Base-by-base conservation (phyloP, 2,888 invertebrate genomes). In the Lacanobia wlatinum region DNA sequence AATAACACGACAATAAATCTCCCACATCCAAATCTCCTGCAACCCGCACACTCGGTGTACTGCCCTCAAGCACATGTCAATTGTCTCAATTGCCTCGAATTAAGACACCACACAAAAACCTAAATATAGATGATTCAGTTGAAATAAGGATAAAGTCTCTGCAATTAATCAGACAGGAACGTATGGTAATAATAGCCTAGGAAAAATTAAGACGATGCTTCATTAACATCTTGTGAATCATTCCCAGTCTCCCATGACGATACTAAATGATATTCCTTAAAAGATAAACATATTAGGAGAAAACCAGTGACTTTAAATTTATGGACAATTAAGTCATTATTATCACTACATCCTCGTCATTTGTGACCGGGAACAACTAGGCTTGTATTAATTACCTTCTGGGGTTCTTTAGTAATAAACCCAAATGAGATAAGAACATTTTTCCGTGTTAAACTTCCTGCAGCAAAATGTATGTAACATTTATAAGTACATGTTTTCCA, bases 81-180 rank as follows among this genome's bases (percentile, higher is more conserved):
- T 95, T 96, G 94, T 87, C 90, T 93, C 89, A 95, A 95, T 95
- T 95, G 93, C 88, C 85, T 92, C 90, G 87, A 95, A 93, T 95
- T 93, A 93, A 90, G 90, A 87, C 88, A 83, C 87, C 83, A 87
- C 89, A 89, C 84, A 87, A 87, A 87, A 81, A 84, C 70, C 81
- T 78, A 84, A 84, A 84, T 70, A 83, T 82, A 81, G 70, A 73
- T 67, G 69, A 73, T 79, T 68, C 85, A 91, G 90, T 89, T 90
- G 83, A 83, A 86, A 91, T 88, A 91, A 93, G 92, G 92, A 93
- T 91, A 92, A 91, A 85, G 80, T 77, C 76, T 76, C 75, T 21
- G 68, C 67, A 62, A 67, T 63, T 69, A 76, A 59, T 72, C 21
- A 70, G 52, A 38, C 58, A 46, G 16, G 55, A 56, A 23, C 34